A percentile compares a stretch with the other conserved stretches of the same genome.
Evolutionary conservation across 2,797 vertebrate genomes (phyloP).

Genomic region (Crypturellus tataupa): DNA sequence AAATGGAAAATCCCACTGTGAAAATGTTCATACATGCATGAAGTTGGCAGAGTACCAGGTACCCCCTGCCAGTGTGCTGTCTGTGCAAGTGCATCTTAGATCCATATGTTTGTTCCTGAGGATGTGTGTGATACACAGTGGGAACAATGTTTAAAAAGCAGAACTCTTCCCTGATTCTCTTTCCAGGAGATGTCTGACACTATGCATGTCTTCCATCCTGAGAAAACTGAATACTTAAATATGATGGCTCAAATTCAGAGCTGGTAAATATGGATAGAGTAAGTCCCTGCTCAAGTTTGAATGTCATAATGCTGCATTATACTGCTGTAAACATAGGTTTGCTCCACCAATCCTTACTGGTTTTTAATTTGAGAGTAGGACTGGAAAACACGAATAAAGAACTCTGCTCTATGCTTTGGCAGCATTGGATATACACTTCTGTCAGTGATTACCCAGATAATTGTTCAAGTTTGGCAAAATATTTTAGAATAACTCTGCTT

Average conservation of each 20-base stretch:
- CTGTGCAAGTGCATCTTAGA: background rate
- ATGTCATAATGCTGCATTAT: background rate
- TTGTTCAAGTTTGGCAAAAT: conserved; percentile 40
- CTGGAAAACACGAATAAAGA: background rate
- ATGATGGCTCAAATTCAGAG: background rate
- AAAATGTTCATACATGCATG: accelerated
- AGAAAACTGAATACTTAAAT: background rate
- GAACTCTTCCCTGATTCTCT: background rate
- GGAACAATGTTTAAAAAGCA: background rate
- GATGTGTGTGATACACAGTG: too few relatives aligned
- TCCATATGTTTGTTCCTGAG: background rate
- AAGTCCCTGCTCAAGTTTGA: background rate
- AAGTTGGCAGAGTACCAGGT: background rate
- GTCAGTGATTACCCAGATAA: background rate
- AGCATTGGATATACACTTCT: accelerated
- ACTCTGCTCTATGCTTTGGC: conserved; percentile 10
- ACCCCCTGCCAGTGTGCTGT: background rate
- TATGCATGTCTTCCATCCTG: background rate
- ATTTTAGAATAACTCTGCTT: conserved; percentile 36
- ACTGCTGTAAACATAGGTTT: background rate
- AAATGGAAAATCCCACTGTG: background rate
- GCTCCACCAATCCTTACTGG: background rate
- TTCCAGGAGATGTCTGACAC: background rate
- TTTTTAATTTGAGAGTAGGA: background rate
- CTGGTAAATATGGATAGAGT: background rate